Evolutionary conservation across 2,888 invertebrate genomes (phyloP), one percentile per base, ranked within the genome.

Genomic region (Macrosiphum euphorbiae): DNA sequence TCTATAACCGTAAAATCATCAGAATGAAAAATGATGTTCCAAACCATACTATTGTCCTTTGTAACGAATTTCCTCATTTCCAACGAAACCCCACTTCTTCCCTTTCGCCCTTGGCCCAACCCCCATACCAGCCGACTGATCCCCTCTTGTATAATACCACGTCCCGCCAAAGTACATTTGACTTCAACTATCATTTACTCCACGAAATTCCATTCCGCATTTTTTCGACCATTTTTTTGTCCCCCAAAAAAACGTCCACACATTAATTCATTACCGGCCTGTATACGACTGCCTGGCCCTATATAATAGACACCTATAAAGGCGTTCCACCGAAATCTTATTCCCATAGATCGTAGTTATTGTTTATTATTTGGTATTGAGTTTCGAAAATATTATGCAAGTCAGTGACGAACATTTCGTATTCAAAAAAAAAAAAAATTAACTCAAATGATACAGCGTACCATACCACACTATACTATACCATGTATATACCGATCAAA

Each of bases 11-110:
- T 88, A 88, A 92, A 92, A 92, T 92, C 92, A 88, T 88, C 88
- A 55, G 92, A 78, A 92, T 92, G 88, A 92, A 92, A 92, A 92
- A 92, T 55, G 92, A 92, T 88, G 78, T 88, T n/a, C 1, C 92
- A 52, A 88, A 92, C 92, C 13, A 35, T 61, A 92, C 88, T 4
- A 92, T 92, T 88, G 92, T 92, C 78, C 55, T 88, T 55, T 88
- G 88, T 92, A 92, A 92, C 92, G 88, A 92, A 92, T 88, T 92
- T 92, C 84, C 44, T n/a, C n/a, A n/a, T n/a, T n/a, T n/a, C n/a
- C 44, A 55, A 1, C 4, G 92, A n/a, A 55, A 78, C 41, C 78
- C 67, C 10, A 61, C 67, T 67, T 78, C 78, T 24, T 55, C 41
- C n/a, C 13, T 61, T 35, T 78, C 35, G 1, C 35, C 35, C 8